Evolutionary conservation across 2,888 invertebrate species (phyloP).

Genomic region (Erynnis tages): DNA sequence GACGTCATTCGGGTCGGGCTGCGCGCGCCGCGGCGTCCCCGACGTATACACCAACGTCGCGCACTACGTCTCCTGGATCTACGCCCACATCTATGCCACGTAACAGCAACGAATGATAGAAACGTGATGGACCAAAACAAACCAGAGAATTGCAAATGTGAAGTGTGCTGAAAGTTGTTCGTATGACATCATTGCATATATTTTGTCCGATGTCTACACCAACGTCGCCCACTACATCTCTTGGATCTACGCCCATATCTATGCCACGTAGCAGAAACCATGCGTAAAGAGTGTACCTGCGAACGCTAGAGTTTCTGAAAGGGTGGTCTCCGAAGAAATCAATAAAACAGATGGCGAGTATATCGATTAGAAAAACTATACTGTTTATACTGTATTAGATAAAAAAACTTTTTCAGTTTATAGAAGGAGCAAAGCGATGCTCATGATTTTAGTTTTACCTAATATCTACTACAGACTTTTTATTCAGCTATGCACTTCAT

Average conservation of each 20-base stretch:
- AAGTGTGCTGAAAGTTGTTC: background rate
- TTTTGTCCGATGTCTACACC: conserved; percentile 94
- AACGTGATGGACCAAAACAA: background rate
- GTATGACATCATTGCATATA: too few relatives aligned
- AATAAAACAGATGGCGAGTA: too few relatives aligned
- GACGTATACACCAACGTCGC: conserved; percentile 94
- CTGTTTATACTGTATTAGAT: too few relatives aligned
- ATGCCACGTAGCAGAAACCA: conserved; percentile 44
- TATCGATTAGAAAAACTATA: too few relatives aligned
- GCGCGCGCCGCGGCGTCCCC: conserved; percentile 92
- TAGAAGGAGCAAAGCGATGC: too few relatives aligned
- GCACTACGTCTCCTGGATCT: conserved; percentile 93
- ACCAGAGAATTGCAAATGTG: background rate
- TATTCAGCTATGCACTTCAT: too few relatives aligned
- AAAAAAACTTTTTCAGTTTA: too few relatives aligned
- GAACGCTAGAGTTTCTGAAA: too few relatives aligned
- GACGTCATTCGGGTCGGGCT: conserved; percentile 95
- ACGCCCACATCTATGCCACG: conserved; percentile 61
- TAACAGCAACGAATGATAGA: background rate
- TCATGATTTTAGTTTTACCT: too few relatives aligned
- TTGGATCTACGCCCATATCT: conserved; percentile 85
- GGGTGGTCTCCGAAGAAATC: too few relatives aligned
- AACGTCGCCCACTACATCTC: conserved; percentile 91
- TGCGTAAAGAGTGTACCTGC: too few relatives aligned
- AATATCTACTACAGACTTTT: too few relatives aligned